phyloP scores from a whole-genome alignment of 2,888 invertebrate species.

The Carcina quercana region DNA sequence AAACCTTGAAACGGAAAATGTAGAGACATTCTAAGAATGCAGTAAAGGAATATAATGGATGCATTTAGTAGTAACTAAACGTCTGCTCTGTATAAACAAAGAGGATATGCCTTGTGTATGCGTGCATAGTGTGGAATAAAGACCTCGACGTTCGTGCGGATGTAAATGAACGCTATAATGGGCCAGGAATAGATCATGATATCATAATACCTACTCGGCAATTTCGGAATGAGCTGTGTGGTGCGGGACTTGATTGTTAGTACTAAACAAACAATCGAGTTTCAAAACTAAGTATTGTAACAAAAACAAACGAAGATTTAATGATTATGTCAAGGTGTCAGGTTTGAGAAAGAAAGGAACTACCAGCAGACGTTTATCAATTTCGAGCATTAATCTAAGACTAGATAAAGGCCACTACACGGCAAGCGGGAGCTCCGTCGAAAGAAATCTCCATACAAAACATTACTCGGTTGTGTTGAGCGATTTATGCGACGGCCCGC shows the following conservation, averaged over 20 bases:
- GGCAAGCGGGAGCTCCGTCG: slow-evolving; percentile 50
- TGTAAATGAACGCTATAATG: slow-evolving; percentile 42
- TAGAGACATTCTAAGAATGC: slow-evolving; percentile 28
- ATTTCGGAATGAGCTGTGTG: slow-evolving; percentile 35
- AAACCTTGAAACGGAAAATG: slow-evolving; percentile 31
- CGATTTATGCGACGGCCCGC: slow-evolving; percentile 67
- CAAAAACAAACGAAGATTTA: slow-evolving; percentile 13
- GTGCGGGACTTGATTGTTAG: slow-evolving; percentile 18
- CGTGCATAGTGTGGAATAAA: slow-evolving; percentile 36
- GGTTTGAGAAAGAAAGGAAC: slow-evolving; percentile 13
- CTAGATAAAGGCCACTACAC: slow-evolving; percentile 67
- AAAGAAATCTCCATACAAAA: slow-evolving; percentile 75
- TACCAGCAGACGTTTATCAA: slow-evolving; percentile 44
- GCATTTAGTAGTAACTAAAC: slow-evolving; percentile 30
- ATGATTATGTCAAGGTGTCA: slow-evolving; percentile 23
- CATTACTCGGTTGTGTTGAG: slow-evolving; percentile 66
- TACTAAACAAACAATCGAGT: slow-evolving; percentile 3
- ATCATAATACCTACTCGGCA: slow-evolving; percentile 50
- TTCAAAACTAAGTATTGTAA: background rate
- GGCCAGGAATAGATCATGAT: slow-evolving; percentile 60
- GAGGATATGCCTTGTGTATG: slow-evolving; percentile 4
- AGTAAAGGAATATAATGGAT: slow-evolving; percentile 40
- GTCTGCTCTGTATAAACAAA: slow-evolving; percentile 11
- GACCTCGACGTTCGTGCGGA: slow-evolving; percentile 44
- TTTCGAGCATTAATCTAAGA: slow-evolving; percentile 64